Conservation (phyloP, 2,888 invertebrate genomes). For the Drosophila pseudotakahashii region DNA sequence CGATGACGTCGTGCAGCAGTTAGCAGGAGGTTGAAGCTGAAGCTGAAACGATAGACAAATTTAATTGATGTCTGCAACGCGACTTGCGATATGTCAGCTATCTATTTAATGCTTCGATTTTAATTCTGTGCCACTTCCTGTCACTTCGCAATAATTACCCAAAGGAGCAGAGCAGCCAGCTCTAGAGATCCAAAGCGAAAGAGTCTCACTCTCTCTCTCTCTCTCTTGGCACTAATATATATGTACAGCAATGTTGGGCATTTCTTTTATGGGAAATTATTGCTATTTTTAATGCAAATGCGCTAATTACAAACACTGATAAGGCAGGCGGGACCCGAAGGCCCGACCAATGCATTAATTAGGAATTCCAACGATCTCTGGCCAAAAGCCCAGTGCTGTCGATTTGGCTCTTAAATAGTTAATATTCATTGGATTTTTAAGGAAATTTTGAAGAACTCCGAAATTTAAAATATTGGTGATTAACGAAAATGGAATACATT, state of each 20-base stretch:
- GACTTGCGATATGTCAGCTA: conserved; percentile 51
- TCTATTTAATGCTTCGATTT: conserved; percentile 73
- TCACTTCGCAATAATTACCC: conserved; percentile 56
- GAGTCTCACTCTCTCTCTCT: background rate
- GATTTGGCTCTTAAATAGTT: background rate
- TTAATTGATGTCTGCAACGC: conserved; percentile 42
- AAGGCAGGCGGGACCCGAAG: conserved; percentile 52
- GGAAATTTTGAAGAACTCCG: background rate
- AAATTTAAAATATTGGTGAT: too few relatives aligned
- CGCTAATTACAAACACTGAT: conserved; percentile 81
- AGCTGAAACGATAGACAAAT: conserved; percentile 31
- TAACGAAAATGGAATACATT: too few relatives aligned
- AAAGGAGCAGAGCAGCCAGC: conserved; percentile 36
- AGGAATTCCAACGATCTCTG: conserved; percentile 60
- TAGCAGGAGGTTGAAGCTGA: conserved; percentile 4
- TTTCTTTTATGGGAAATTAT: conserved; percentile 76
- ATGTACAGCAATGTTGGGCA: conserved; percentile 58
- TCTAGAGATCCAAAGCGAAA: background rate
- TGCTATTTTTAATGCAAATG: conserved; percentile 80
- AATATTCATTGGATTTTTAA: background rate
- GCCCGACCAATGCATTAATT: conserved; percentile 60
- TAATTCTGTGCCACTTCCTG: conserved; percentile 72
- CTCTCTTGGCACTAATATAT: conserved; percentile 25
- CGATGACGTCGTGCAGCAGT: conserved; percentile 11
- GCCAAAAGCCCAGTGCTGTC: conserved; percentile 1